phyloP scores from a whole-genome alignment of 2,797 vertebrate species.

The Ambastaia sidthimunki region DNA sequence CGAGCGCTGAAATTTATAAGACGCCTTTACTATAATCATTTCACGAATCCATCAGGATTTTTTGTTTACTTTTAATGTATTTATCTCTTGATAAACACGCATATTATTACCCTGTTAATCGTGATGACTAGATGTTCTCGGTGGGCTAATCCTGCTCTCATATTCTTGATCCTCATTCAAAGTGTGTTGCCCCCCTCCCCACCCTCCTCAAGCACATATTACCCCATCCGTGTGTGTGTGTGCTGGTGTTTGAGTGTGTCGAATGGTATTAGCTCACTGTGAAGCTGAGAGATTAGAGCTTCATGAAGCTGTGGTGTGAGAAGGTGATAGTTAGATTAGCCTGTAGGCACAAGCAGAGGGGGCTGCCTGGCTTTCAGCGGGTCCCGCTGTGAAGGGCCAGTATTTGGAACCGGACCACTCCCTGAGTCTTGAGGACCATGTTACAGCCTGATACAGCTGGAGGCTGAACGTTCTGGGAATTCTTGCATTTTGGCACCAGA shows the following conservation, averaged over 20 bases:
- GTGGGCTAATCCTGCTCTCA: slow-evolving; percentile 43
- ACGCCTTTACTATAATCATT: background rate
- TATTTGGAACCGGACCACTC: slow-evolving; percentile 21
- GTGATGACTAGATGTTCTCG: slow-evolving; percentile 45
- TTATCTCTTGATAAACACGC: slow-evolving; percentile 10
- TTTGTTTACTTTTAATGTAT: background rate
- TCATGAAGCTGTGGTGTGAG: slow-evolving; percentile 65
- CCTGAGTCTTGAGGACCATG: slow-evolving; percentile 5
- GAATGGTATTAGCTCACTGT: slow-evolving; percentile 78
- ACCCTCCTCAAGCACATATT: slow-evolving; percentile 35
- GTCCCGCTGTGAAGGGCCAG: slow-evolving; percentile 10
- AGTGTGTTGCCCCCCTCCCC: slow-evolving; percentile 19
- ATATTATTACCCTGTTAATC: slow-evolving; percentile 42
- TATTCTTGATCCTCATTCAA: slow-evolving; percentile 38
- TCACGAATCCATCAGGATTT: slow-evolving; percentile 2
- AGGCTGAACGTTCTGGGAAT: slow-evolving; percentile 17
- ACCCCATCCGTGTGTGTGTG: slow-evolving; percentile 49
- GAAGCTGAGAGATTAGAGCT: slow-evolving; percentile 65
- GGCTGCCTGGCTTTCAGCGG: slow-evolving; percentile 12
- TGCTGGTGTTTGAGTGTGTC: slow-evolving; percentile 72
- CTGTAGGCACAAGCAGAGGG: slow-evolving; percentile 26
- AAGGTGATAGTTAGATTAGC: slow-evolving; percentile 61
- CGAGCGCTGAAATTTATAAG: background rate
- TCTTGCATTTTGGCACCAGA: slow-evolving; percentile 12
- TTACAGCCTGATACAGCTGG: slow-evolving; percentile 6